These are phyloP conservation scores for Holotrichia oblita DNA, from an alignment of 1,140 invertebrate species.

Conservation along the genomic window DNA sequence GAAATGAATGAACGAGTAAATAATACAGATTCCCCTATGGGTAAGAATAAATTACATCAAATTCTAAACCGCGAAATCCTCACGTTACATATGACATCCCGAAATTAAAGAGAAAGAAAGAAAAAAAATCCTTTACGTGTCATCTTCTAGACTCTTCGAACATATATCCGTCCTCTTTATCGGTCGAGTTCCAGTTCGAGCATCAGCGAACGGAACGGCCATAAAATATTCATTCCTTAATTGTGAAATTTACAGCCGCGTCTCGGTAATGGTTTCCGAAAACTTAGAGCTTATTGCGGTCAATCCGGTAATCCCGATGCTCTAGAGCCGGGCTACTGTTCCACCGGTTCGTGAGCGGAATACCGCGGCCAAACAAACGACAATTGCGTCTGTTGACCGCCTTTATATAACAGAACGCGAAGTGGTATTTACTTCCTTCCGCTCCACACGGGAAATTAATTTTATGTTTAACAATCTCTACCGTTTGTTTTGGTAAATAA, in stretches of 20 bases:
- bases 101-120: too few species aligned
- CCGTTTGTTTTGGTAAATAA: not conserved
- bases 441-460: not conserved
- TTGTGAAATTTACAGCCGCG: conserved; percentile 3
- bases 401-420: not conserved
- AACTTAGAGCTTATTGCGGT: not conserved
- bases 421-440: not conserved
- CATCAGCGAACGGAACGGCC: not conserved
- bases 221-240: conserved; percentile 9
- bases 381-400: not conserved
- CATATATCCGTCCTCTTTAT: too few species aligned
- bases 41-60: too few species aligned
- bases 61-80: too few species aligned
- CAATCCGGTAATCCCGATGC: not conserved
- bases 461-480: not conserved
- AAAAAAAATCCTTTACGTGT: too few species aligned
- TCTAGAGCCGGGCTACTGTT: not conserved
- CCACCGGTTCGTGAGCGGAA: not conserved
- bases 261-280: not conserved
- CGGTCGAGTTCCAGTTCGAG: not conserved
- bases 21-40: too few species aligned
- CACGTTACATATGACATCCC: too few species aligned
- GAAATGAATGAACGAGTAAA: too few species aligned
- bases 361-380: not conserved
- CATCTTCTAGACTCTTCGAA: too few species aligned